These are phyloP conservation scores for Bothrops alternatus DNA, from an alignment of 2,797 vertebrate species.

Conservation along the genomic window DNA sequence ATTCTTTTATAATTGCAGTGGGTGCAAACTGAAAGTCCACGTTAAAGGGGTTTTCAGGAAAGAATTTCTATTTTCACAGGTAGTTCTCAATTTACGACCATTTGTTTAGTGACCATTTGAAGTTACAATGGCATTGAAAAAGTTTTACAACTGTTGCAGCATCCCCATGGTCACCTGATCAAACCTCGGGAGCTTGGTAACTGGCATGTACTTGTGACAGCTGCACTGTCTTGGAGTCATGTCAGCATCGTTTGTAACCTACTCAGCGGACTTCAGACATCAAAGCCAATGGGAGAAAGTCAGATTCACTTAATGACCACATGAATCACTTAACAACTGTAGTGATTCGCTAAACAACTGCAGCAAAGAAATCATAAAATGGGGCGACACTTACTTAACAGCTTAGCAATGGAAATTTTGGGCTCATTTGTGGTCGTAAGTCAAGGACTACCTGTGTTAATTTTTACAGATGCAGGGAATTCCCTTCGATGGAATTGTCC, in stretches of 20 bases:
- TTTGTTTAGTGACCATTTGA: neutral
- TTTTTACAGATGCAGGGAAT: constrained; percentile 55
- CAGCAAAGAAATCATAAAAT: neutral
- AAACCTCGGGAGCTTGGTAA: too few relatives aligned
- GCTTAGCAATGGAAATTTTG: neutral
- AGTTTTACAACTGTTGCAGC: too few relatives aligned
- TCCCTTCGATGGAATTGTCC: constrained; percentile 45
- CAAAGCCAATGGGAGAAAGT: too few relatives aligned
- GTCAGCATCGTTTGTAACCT: too few relatives aligned
- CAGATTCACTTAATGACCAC: too few relatives aligned
- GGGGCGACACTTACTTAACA: neutral
- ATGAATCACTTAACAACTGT: too few relatives aligned
- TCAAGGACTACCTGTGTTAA: neutral
- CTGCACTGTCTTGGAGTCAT: too few relatives aligned
- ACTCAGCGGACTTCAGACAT: too few relatives aligned
- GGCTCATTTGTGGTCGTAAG: neutral
- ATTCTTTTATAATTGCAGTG: neutral
- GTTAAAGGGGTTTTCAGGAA: constrained; percentile 53
- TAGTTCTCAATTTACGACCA: neutral
- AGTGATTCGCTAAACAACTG: neutral
- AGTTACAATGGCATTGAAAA: neutral
- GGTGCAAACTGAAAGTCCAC: neutral
- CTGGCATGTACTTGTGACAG: too few relatives aligned
- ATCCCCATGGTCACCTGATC: too few relatives aligned
- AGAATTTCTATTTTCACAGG: constrained; percentile 15